These are phyloP conservation scores for Caenorhabditis drosophilae DNA, from an alignment of 2,888 invertebrate genomes.

Conservation along the genomic window DNA sequence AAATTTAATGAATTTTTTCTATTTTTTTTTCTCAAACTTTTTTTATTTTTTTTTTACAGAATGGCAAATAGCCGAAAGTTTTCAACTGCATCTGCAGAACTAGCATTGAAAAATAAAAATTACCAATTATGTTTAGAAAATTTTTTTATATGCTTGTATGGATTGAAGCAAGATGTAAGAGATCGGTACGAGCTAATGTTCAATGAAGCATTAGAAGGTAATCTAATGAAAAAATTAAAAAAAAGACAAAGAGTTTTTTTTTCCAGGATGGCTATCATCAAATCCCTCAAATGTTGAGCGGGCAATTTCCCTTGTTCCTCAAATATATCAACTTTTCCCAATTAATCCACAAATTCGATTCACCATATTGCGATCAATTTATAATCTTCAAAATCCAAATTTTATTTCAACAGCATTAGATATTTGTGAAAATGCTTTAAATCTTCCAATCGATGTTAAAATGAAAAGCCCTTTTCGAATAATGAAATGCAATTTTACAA, in stretches of 20 bases:
- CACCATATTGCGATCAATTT: neutral
- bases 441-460: neutral
- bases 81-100: neutral
- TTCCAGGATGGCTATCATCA: neutral
- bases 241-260: too few species aligned
- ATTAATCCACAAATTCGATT: neutral
- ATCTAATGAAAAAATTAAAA: too few species aligned
- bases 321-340: constrained; percentile 1
- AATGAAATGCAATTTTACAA: constrained; percentile 18
- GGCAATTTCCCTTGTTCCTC: neutral
- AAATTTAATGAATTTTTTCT: neutral
- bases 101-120: neutral
- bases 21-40: neutral
- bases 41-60: neutral
- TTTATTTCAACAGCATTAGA: neutral
- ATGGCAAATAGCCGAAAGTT: neutral
- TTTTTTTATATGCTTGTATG: neutral
- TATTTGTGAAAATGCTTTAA: neutral
- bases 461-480: neutral
- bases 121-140: neutral
- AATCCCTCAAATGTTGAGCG: neutral
- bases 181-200: neutral
- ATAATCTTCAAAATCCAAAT: neutral
- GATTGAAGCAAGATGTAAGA: neutral
- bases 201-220: neutral